Conservation (phyloP, 2,797 vertebrate species). For the Heteromormyrus szaboi region DNA sequence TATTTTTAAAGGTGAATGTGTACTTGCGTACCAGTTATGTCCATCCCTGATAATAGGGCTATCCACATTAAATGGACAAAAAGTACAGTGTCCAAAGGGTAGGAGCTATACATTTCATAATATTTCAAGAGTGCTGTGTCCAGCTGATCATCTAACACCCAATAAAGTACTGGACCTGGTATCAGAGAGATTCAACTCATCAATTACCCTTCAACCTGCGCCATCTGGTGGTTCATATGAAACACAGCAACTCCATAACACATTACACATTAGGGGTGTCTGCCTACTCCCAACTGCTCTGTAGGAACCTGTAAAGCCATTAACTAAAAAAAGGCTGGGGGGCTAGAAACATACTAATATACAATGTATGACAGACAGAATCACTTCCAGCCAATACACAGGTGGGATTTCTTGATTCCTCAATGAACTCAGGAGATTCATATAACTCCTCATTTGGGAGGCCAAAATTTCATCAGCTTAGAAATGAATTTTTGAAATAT, state of each 20-base stretch:
- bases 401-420: neutral
- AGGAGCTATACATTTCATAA: neutral
- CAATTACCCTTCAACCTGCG: neutral
- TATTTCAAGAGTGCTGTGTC: neutral
- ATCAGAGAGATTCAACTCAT: neutral
- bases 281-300: neutral
- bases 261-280: neutral
- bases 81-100: neutral
- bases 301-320: neutral
- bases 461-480: neutral
- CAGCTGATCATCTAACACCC: neutral
- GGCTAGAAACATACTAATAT: neutral
- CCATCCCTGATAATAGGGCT: neutral
- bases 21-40: neutral
- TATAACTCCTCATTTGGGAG: neutral
- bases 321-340: neutral
- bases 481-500: neutral
- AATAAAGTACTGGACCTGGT: neutral
- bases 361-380: neutral
- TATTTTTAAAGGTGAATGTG: neutral
- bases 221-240: conserved; percentile 17
- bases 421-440: neutral
- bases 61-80: neutral
- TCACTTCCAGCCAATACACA: neutral
- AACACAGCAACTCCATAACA: neutral